These are phyloP conservation scores for Pipistrellus nathusii DNA, from an alignment of 2,797 vertebrate genomes.

Conservation along the genomic window DNA sequence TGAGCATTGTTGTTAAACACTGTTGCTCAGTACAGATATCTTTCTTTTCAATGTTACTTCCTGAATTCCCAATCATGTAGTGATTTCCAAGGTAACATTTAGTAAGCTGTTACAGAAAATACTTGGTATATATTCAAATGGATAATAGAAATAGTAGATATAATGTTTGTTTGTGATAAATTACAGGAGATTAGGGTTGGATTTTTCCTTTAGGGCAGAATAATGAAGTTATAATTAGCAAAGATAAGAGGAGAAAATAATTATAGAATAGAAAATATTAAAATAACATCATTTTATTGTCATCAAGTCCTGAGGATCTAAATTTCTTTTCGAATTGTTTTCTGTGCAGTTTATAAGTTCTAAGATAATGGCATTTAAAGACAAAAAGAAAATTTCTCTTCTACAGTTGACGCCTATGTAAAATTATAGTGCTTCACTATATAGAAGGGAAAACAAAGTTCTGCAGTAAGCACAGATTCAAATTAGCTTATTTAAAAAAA, in stretches of 20 bases:
- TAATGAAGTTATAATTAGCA: constrained; percentile 29
- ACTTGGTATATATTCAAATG: neutral
- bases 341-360: constrained; percentile 2
- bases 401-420: neutral
- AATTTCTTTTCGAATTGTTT: neutral
- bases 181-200: neutral
- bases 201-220: neutral
- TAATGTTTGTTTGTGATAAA: neutral
- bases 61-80: neutral
- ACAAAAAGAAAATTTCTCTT: neutral
- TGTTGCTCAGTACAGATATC: neutral
- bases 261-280: constrained; percentile 14
- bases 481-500: neutral
- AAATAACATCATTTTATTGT: neutral
- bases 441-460: neutral
- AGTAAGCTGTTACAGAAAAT: neutral
- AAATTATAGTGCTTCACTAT: neutral
- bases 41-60: neutral
- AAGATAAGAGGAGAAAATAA: neutral
- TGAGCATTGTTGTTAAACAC: neutral
- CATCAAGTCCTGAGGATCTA: neutral
- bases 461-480: neutral
- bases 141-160: neutral
- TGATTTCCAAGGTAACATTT: neutral
- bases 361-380: neutral